Percentiles rank a stretch among this genome's conserved stretches.
phyloP scores from a whole-genome alignment of 1,140 invertebrate genomes.

The Saccostrea glomerata region DNA sequence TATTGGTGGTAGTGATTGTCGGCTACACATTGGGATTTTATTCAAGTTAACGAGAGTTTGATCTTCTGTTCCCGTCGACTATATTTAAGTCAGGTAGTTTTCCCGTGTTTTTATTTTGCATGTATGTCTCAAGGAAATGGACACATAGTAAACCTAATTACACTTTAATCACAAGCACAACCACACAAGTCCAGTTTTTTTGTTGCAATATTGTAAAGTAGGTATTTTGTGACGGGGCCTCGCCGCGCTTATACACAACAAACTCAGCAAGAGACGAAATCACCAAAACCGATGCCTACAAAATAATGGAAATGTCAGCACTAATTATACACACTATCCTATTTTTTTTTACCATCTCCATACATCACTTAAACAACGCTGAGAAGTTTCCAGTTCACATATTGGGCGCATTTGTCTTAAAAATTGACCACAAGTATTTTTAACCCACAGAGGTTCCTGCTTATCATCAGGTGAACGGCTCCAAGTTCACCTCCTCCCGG shows the following conservation, averaged over 20 bases:
- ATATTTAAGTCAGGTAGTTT: neutral
- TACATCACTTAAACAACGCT: conserved; percentile 18
- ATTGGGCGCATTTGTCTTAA: neutral
- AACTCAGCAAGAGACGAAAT: conserved; percentile 3
- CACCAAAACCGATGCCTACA: neutral
- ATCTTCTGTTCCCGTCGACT: neutral
- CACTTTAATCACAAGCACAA: neutral
- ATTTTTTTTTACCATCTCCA: conserved; percentile 13
- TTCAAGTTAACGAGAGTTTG: neutral
- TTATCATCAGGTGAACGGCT: conserved; percentile 14
- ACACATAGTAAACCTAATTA: conserved; percentile 18
- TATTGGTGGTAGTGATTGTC: neutral
- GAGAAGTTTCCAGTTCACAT: neutral
- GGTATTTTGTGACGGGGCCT: neutral
- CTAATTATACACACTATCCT: conserved; percentile 28
- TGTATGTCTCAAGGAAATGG: conserved; percentile 7
- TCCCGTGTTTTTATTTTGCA: neutral
- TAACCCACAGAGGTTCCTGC: neutral
- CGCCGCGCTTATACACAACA: conserved; percentile 9
- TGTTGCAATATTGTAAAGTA: conserved; percentile 16
- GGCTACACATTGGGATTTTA: conserved; percentile 2
- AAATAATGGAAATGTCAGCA: conserved; percentile 32
- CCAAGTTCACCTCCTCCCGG: neutral
- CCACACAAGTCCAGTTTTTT: neutral
- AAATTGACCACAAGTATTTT: conserved; percentile 38